Evolutionary conservation across 2,113 vertebrate genomes (phyloP).

Genomic region (Bos indicus): DNA sequence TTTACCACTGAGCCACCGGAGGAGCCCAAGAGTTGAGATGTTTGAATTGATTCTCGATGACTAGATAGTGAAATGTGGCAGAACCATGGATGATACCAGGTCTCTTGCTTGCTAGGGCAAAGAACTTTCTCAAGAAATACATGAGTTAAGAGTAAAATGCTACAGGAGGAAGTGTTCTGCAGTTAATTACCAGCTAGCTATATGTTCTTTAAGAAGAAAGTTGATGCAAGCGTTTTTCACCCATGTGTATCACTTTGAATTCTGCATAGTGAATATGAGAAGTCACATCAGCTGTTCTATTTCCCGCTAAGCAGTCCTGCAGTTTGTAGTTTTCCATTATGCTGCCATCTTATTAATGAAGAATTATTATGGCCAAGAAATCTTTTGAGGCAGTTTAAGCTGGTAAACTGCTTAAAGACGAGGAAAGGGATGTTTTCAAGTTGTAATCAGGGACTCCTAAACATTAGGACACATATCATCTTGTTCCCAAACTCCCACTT

Average conservation of each 20-base stretch:
- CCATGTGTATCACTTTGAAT: not conserved
- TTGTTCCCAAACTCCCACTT: not conserved
- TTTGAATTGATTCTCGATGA: not conserved
- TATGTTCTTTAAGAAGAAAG: not conserved
- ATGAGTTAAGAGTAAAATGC: not conserved
- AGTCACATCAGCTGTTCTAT: not conserved
- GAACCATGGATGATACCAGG: not conserved
- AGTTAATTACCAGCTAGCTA: not conserved
- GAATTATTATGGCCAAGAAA: conserved; percentile 56
- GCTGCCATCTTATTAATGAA: conserved; percentile 61
- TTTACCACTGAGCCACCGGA: not conserved
- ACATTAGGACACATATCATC: conserved; percentile 28
- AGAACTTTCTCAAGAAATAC: not conserved
- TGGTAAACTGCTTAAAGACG: conserved; percentile 18
- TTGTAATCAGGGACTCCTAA: conserved; percentile 53
- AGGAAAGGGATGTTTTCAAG: conserved; percentile 21
- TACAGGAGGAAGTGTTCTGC: not conserved
- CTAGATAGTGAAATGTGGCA: not conserved
- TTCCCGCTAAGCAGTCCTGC: not conserved
- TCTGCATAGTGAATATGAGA: not conserved
- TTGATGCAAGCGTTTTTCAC: not conserved
- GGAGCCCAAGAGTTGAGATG: not conserved
- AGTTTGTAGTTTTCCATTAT: conserved; percentile 34
- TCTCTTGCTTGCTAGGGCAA: not conserved
- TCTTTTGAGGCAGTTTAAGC: conserved; percentile 57